A percentile compares a stretch with the other conserved stretches of the same genome.
phyloP scores from a whole-genome alignment of 2,797 vertebrate genomes.

The Protosalanx chinensis region DNA sequence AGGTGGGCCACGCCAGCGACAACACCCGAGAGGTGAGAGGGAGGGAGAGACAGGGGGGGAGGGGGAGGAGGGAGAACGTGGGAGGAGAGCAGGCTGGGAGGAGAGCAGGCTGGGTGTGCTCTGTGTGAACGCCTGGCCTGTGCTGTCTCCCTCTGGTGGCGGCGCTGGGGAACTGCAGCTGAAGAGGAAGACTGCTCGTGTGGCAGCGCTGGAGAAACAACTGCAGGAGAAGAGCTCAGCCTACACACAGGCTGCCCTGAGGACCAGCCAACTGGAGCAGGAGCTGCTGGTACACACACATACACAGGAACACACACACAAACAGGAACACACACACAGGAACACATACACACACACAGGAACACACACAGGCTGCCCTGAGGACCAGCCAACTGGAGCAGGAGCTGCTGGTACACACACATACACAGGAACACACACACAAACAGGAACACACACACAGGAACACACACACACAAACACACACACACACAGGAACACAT shows the following conservation, averaged over 20 bases:
- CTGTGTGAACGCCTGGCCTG: too few relatives aligned
- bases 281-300: constrained; percentile 74
- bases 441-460: constrained; percentile 6
- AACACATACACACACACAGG: not conserved
- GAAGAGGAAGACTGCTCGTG: constrained; percentile 79
- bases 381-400: too few relatives aligned
- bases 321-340: constrained; percentile 4
- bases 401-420: too few relatives aligned
- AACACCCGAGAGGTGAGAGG: constrained; percentile 80
- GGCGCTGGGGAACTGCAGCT: constrained; percentile 65
- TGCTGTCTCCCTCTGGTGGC: constrained; percentile 17
- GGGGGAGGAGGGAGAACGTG: too few relatives aligned
- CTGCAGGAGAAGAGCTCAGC: constrained; percentile 83
- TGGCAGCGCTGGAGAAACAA: constrained; percentile 80
- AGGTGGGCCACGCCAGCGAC: constrained; percentile 73
- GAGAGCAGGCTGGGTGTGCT: not conserved
- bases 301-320: not conserved
- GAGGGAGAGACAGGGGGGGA: constrained; percentile 30
- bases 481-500: not conserved
- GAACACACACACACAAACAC: not conserved
- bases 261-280: constrained; percentile 78
- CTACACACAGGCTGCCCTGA: constrained; percentile 75
- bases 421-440: too few relatives aligned
- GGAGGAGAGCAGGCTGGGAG: too few relatives aligned
- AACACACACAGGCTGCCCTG: not conserved